phyloP scores from a whole-genome alignment of 1,140 invertebrate genomes.

The Psix sp. region DNA sequence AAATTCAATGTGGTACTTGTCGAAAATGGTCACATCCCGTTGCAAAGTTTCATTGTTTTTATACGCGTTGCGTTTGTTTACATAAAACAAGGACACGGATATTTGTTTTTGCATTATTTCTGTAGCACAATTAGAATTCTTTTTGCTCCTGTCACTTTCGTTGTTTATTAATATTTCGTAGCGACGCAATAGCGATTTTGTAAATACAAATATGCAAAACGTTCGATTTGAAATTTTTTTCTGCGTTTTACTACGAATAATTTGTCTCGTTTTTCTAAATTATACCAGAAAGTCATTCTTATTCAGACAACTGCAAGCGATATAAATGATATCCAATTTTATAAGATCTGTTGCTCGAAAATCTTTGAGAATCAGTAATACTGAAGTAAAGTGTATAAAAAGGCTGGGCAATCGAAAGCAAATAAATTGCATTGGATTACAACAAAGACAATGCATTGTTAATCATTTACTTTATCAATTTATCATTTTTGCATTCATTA shows the following conservation, averaged over 20 bases:
- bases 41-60: conserved; percentile 34
- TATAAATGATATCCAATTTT: conserved; percentile 45
- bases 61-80: conserved; percentile 12
- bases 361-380: conserved; percentile 17
- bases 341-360: conserved; percentile 31
- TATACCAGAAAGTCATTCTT: conserved; percentile 21
- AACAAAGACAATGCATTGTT: conserved; percentile 13
- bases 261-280: conserved; percentile 47
- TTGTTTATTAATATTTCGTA: conserved; percentile 3
- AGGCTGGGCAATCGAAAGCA: conserved; percentile 12
- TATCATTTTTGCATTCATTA: no score
- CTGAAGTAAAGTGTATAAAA: conserved; percentile 14
- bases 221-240: conserved; percentile 23
- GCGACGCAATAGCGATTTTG: conserved; percentile 16
- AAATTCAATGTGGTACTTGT: conserved; percentile 38
- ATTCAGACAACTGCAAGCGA: conserved; percentile 31
- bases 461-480: no score
- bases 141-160: conserved; percentile 3
- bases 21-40: conserved; percentile 39
- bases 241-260: conserved; percentile 29
- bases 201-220: conserved; percentile 15
- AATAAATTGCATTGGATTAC: conserved; percentile 6
- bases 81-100: conserved; percentile 9
- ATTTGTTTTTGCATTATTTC: conserved; percentile 30
- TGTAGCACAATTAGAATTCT: conserved; percentile 34